These are phyloP conservation scores for Cepaea hortensis DNA, from an alignment of 2,888 invertebrate genomes.

Conservation along the genomic window DNA sequence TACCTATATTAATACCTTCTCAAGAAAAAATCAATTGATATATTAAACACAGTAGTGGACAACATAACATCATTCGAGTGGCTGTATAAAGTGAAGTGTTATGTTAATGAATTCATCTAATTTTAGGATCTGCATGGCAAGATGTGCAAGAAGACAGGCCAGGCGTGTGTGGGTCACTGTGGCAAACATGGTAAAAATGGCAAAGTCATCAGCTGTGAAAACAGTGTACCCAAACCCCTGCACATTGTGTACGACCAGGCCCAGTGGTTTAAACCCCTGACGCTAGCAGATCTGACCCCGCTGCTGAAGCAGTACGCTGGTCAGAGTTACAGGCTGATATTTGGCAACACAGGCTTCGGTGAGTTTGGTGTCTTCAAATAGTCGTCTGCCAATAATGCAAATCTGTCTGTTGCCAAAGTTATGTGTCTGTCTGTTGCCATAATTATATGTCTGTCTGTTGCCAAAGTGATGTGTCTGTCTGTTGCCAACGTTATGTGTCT, in stretches of 20 bases:
- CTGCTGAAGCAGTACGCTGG: constrained; percentile 56
- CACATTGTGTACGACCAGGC: constrained; percentile 58
- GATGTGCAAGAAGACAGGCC: constrained; percentile 59
- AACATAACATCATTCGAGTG: no score
- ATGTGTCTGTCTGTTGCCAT: no score
- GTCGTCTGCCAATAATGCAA: no score
- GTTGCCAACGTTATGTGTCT: no score
- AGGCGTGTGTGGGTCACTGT: constrained; percentile 50
- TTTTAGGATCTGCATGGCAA: constrained; percentile 58
- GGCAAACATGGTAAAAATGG: neutral
- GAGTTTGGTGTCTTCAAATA: constrained; percentile 51
- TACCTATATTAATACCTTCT: no score
- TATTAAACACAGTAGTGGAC: no score
- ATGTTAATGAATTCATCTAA: no score
- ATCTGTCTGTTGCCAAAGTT: no score
- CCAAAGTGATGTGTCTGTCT: no score
- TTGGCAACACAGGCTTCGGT: constrained; percentile 88
- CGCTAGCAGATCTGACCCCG: constrained; percentile 57
- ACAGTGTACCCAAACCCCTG: neutral
- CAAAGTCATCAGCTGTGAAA: neutral
- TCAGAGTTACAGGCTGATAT: constrained; percentile 79
- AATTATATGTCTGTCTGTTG: no score
- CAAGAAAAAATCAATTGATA: no score
- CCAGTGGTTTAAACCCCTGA: constrained; percentile 64
- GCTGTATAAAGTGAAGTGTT: no score